Conservation (phyloP, 2,797 vertebrate species). For the Oreochromis mossambicus region DNA sequence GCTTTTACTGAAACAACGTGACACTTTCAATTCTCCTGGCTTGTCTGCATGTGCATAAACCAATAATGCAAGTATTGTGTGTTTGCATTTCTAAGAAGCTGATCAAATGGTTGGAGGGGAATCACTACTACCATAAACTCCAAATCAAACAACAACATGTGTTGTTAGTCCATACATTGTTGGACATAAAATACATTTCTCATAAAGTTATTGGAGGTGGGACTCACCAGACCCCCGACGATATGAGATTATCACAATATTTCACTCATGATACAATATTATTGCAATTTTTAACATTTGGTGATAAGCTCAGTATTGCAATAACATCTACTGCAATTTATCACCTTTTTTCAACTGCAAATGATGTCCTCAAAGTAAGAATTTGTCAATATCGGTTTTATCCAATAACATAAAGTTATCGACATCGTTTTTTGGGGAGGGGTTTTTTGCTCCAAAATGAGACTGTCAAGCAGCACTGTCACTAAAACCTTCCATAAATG, state of each 20-base stretch:
- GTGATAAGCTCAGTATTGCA: background rate
- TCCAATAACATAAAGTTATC: background rate
- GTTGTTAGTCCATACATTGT: background rate
- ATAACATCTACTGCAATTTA: background rate
- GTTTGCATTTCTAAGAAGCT: background rate
- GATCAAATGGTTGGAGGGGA: background rate
- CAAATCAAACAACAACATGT: background rate
- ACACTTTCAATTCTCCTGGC: background rate
- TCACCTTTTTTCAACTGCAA: background rate
- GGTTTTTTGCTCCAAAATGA: background rate
- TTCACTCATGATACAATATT: background rate
- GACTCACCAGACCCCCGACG: background rate
- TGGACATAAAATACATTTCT: background rate
- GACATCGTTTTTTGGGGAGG: accelerated
- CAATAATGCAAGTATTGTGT: background rate
- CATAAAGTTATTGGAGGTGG: accelerated
- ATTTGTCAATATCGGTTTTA: accelerated
- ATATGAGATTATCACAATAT: background rate
- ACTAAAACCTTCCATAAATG: background rate
- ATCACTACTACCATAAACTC: background rate
- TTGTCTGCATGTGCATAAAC: background rate
- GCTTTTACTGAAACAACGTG: background rate
- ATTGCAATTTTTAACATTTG: background rate
- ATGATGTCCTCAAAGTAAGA: background rate
- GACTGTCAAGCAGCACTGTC: background rate